Conservation (phyloP, 2,113 vertebrate species). For the Mionectes macconnelli region DNA sequence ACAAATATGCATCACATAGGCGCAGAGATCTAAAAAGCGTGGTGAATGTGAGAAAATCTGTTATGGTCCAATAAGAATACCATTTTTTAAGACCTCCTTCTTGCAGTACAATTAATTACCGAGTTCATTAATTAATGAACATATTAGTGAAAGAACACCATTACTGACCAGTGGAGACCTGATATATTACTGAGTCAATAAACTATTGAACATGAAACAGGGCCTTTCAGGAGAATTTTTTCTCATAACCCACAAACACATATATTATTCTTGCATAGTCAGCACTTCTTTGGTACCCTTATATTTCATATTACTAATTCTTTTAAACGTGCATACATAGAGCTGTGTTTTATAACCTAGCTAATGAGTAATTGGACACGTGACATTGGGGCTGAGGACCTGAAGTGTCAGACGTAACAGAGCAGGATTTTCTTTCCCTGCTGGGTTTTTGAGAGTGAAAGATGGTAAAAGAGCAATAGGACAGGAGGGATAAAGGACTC, state of each 20-base stretch:
- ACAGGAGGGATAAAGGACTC: neutral
- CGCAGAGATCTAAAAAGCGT: neutral
- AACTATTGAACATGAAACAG: conserved; percentile 67
- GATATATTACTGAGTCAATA: conserved; percentile 68
- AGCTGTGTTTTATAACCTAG: conserved; percentile 48
- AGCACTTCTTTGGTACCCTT: conserved; percentile 59
- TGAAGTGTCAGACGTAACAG: conserved; percentile 13
- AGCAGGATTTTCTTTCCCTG: neutral
- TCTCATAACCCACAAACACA: conserved; percentile 43
- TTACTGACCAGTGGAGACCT: conserved; percentile 62
- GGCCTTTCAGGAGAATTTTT: conserved; percentile 60
- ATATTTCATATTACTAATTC: conserved; percentile 69
- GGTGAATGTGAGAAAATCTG: neutral
- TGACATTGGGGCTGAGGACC: conserved; percentile 39
- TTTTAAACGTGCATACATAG: conserved; percentile 49
- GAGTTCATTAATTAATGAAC: conserved; percentile 75
- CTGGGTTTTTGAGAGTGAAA: neutral
- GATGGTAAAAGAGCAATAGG: neutral
- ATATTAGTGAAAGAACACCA: conserved; percentile 64
- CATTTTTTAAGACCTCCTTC: neutral
- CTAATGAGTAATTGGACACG: conserved; percentile 54
- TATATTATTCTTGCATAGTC: conserved; percentile 65
- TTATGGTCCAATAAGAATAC: neutral
- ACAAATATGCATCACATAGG: neutral
- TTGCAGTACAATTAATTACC: conserved; percentile 57